phyloP scores from a whole-genome alignment of 2,888 invertebrate genomes.

The Calameuta filiformis region DNA sequence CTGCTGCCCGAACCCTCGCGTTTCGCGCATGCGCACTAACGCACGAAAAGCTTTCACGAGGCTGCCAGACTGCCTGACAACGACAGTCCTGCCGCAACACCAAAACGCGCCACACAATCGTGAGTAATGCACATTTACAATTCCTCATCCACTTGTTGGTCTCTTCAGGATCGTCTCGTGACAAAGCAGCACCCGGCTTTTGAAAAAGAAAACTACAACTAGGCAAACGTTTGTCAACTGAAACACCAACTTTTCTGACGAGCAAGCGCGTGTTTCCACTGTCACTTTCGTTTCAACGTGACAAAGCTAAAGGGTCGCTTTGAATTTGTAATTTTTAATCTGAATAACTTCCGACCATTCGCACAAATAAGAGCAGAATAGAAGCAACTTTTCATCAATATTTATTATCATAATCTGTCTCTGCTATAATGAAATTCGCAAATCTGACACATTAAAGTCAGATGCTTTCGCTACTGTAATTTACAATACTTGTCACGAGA shows the following conservation, averaged over 20 bases:
- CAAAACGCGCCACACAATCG: slow-evolving; percentile 63
- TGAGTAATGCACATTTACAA: slow-evolving; percentile 50
- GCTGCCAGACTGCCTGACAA: slow-evolving; percentile 52
- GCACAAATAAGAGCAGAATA: not conserved
- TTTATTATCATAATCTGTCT: not conserved
- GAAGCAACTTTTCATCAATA: not conserved
- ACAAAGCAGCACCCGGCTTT: not conserved
- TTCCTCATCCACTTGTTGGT: not conserved
- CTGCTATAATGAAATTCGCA: not conserved
- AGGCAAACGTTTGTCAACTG: not conserved
- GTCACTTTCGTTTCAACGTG: not conserved
- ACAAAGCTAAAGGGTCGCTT: not conserved
- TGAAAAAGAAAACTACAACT: not conserved
- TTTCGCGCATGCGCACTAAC: slow-evolving; percentile 45
- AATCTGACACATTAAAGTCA: not conserved
- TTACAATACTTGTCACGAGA: not conserved
- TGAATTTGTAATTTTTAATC: not conserved
- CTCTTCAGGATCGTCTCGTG: not conserved
- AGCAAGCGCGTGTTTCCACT: not conserved
- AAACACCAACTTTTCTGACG: not conserved
- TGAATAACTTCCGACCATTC: not conserved
- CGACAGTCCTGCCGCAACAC: slow-evolving; percentile 63
- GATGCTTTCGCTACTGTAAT: not conserved
- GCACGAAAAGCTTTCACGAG: slow-evolving; percentile 44
- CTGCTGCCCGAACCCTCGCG: slow-evolving; percentile 18